A percentile compares a stretch with the other conserved stretches of the same genome.
phyloP scores from a whole-genome alignment of 1,140 invertebrate genomes.

The Elymnias hypermnestra region DNA sequence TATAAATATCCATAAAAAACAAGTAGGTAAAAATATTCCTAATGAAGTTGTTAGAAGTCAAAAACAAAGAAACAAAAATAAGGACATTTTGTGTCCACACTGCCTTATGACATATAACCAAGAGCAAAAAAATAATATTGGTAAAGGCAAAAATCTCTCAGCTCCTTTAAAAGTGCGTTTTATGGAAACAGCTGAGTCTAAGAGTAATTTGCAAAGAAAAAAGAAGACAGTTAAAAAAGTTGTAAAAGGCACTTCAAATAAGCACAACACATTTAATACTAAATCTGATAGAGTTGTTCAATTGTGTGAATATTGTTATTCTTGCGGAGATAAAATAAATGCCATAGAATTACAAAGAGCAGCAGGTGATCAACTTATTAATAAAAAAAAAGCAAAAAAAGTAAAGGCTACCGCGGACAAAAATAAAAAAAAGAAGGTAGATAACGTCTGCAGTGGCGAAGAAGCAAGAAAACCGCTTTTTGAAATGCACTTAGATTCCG shows the following conservation, averaged over 20 bases:
- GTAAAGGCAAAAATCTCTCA: no score
- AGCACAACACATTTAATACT: not conserved
- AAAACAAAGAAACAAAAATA: not conserved
- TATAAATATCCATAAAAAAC: slow-evolving; percentile 1
- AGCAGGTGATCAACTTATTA: slow-evolving; percentile 19
- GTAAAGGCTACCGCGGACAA: no score
- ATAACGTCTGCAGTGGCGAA: not conserved
- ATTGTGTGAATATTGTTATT: slow-evolving; percentile 12
- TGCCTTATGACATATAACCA: no score
- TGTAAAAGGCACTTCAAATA: no score
- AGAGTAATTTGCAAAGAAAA: not conserved
- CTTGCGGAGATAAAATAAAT: slow-evolving; percentile 19
- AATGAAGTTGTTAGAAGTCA: not conserved
- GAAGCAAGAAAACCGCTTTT: slow-evolving; percentile 12
- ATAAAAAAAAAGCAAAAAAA: not conserved
- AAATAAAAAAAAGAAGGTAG: no score
- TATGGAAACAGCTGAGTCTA: not conserved
- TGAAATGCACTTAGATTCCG: slow-evolving; percentile 12
- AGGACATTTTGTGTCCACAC: no score
- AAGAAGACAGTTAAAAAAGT: no score
- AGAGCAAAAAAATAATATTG: no score
- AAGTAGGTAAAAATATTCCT: not conserved
- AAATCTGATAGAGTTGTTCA: not conserved
- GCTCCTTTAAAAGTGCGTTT: slow-evolving; percentile 16
- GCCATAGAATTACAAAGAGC: slow-evolving; percentile 19